Conservation (phyloP, 2,113 vertebrate genomes). For the Nycticryphes semicollaris region DNA sequence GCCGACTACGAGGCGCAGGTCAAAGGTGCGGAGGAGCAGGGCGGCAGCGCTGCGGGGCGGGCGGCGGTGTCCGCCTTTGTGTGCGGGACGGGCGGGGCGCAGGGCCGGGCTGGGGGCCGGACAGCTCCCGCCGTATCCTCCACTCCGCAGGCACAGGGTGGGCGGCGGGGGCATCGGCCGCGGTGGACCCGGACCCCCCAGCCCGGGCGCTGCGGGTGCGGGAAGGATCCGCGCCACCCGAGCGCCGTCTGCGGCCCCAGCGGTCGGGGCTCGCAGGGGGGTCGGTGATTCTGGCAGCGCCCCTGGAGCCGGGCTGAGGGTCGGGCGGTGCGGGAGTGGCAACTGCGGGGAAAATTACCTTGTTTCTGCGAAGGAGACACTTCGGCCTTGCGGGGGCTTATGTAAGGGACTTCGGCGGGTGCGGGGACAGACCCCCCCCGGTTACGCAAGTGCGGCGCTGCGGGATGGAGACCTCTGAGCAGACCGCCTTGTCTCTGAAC, state of each 20-base stretch:
- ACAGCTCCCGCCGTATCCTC: background rate
- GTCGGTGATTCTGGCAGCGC: background rate
- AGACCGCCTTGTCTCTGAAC: rapidly evolving
- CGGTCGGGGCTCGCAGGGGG: background rate
- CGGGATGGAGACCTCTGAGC: background rate
- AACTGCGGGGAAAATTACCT: background rate
- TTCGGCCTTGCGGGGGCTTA: background rate
- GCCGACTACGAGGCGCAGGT: slow-evolving; percentile 95
- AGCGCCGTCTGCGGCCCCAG: background rate
- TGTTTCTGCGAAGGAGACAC: background rate
- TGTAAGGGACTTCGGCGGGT: background rate
- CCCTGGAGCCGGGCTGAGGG: background rate
- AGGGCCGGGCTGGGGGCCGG: background rate
- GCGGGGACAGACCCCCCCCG: background rate
- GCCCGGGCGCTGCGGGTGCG: background rate
- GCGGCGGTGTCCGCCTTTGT: slow-evolving; percentile 5
- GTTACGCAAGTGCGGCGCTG: background rate
- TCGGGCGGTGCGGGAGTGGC: background rate
- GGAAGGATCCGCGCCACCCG: background rate
- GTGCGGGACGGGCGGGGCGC: background rate
- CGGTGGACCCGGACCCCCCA: too few species aligned
- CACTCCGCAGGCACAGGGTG: too few species aligned
- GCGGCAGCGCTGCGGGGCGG: background rate
- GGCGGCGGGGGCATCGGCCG: too few species aligned
- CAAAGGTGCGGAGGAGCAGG: slow-evolving; percentile 84